A percentile compares a stretch with the other conserved stretches of the same genome.
These are phyloP conservation scores for Steatocranus sp. DNA, from an alignment of 2,797 vertebrate species.

Conservation along the genomic window DNA sequence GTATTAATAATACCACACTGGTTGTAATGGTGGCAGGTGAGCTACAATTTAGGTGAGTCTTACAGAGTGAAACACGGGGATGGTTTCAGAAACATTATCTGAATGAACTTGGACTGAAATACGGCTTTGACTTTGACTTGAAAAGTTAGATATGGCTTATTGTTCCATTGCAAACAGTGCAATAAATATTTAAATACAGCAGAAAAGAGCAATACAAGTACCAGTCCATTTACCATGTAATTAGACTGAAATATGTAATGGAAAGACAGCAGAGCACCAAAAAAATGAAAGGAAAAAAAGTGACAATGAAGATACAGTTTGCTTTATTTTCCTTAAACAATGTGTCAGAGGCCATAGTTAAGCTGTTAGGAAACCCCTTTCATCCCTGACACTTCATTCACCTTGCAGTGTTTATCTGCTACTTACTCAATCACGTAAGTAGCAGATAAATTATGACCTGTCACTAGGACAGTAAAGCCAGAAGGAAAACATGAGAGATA, in stretches of 20 bases:
- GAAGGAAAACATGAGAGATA: slow-evolving; percentile 7
- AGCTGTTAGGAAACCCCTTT: slow-evolving; percentile 32
- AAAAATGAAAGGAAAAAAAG: not conserved
- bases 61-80: not conserved
- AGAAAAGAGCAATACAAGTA: not conserved
- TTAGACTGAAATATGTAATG: not conserved
- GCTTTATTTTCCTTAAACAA: slow-evolving; percentile 59
- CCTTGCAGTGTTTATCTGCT: not conserved
- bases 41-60: not conserved
- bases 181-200: not conserved
- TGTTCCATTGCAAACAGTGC: not conserved
- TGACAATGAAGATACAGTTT: not conserved
- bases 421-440: slow-evolving; percentile 41
- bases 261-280: not conserved
- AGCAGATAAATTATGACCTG: slow-evolving; percentile 54
- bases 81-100: not conserved
- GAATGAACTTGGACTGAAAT: not conserved
- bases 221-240: not conserved
- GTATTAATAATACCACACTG: not conserved
- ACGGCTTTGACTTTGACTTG: not conserved
- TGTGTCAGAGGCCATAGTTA: slow-evolving; percentile 52
- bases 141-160: not conserved
- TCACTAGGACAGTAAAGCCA: slow-evolving; percentile 33
- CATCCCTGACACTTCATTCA: not conserved
- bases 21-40: not conserved